Evolutionary conservation across 2,113 vertebrate genomes (phyloP), one percentile per base, ranked within the genome.

Genomic region (Heterochromis multidens): DNA sequence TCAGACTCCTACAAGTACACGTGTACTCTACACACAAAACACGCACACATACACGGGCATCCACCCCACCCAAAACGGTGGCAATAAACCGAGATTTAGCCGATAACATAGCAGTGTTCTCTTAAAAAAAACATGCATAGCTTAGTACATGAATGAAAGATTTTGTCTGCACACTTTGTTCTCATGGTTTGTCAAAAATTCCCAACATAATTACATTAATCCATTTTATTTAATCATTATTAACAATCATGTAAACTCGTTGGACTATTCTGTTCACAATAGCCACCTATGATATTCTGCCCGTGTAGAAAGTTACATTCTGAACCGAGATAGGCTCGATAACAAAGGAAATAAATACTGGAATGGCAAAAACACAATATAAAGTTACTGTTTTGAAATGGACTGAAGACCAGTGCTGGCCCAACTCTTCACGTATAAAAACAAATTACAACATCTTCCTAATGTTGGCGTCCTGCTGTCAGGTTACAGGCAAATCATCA

Each of bases 231-330:
- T 84, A 78, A 91, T 80, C 86, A 92, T 89, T 88, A 92, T 93
- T 74, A 92, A 94, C 89, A 93, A 95, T 93, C 88, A 91, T 81
- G 82, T 91, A 93, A 95, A 94, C 89, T 88, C 61, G 77, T 63
- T 61, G 63, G 90, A 92, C 90, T 92, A 87, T 89, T 86, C 78
- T 85, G 84, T 76, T 90, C 81, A 81, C 76, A 92, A 97, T 96
- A 97, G 97, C 96, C 97, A 96, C 97, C 97, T 96, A 95, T 97
- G 96, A 97, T 96, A 92, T 93, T 96, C 96, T 96, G 96, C 94
- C 97, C 94, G 96, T 97, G 96, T 98, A 99, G 95, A 99, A 98
- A 98, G 97, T 98, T 99, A 99, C 98, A 99, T 99, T 99, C 98
- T 92, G 97, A 98, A 97, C 96, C 97, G 94, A 94, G 94, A 94